Base-by-base conservation (phyloP, 2,113 vertebrate genomes). In the cattle (Bos taurus) region DNA sequence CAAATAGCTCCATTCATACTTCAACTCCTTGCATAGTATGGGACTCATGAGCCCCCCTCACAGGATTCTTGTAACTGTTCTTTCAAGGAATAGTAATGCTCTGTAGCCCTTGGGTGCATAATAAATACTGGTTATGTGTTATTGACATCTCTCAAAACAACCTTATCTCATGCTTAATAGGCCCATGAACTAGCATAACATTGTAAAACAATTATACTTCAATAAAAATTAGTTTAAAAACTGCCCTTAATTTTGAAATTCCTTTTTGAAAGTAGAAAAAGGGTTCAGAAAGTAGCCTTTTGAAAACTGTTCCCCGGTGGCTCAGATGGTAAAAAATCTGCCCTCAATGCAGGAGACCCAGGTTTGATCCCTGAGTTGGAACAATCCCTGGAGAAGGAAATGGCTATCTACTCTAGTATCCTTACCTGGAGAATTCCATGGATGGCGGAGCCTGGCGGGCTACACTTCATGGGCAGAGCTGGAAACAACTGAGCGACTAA, bases 241-340 rank as follows among this genome's bases (percentile, higher is more conserved):
- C 88, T 26, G 50, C 21, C 48, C 15, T 71, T 50, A 14, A 26
- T 50, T 95, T 67, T 74, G 67, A 97, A 97, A 87, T 80, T 80
- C 59, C 97, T 85, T 74, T 94, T 88, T 93, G 57, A n/a, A 80
- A 60, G 86, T 84, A 43, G 30, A 46, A 78, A 89, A 98, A 95
- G 19, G 5, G 21, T 97, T 96, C 54, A 59, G 88, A 91, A 11
- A 90, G 84, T 62, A 30, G 74, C 33, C 92, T 92, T 59, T 84
- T 96, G 26, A 96, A 98, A 97, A 97, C 50, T 88, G 17, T 82
- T 96, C 23, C 36, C 36, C 13, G 36, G 71, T 77, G 36, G 12
- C 36, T 77, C 21, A 77, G 12, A 77, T 26, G 36, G 71, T 26
- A 26, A 77, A 77, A 43, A 77, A 14, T 77, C 36, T 77, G 36